phyloP scores from a whole-genome alignment of 1,140 invertebrate genomes.

The Dolichoris vasculosae region DNA sequence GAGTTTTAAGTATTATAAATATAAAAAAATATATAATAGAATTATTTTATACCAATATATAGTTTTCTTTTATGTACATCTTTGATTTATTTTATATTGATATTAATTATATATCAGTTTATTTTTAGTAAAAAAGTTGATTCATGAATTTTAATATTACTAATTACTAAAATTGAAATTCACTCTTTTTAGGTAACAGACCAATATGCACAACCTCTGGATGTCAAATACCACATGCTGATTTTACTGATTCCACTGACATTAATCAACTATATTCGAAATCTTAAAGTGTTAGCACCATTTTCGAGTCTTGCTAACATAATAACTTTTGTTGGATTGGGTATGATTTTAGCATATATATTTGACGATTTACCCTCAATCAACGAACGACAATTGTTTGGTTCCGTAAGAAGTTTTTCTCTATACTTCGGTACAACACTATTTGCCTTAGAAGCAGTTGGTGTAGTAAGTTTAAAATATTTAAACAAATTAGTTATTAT shows the following conservation, averaged over 20 bases:
- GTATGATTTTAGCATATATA: constrained; percentile 82
- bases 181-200: constrained; percentile 70
- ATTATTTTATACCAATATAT: too few relatives aligned
- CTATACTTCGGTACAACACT: constrained; percentile 91
- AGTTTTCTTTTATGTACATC: too few relatives aligned
- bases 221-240: constrained; percentile 76
- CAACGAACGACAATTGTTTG: constrained; percentile 76
- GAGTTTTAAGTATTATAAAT: too few relatives aligned
- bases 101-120: too few relatives aligned
- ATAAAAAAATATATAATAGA: too few relatives aligned
- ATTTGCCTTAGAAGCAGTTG: constrained; percentile 93
- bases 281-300: constrained; percentile 86
- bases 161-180: not conserved
- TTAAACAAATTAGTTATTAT: not conserved
- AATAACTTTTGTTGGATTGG: constrained; percentile 81
- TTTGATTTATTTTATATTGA: too few relatives aligned
- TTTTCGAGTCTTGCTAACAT: constrained; percentile 88
- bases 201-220: constrained; percentile 65
- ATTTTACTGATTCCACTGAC: constrained; percentile 82
- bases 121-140: not conserved
- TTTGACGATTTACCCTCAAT: constrained; percentile 78
- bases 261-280: constrained; percentile 83
- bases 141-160: not conserved
- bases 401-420: constrained; percentile 77
- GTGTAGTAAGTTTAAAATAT: constrained; percentile 80